Evolutionary conservation across 37 sponge, comb jelly and placozoan species (phyloP).

Genomic region (Theonella swinhoei): DNA sequence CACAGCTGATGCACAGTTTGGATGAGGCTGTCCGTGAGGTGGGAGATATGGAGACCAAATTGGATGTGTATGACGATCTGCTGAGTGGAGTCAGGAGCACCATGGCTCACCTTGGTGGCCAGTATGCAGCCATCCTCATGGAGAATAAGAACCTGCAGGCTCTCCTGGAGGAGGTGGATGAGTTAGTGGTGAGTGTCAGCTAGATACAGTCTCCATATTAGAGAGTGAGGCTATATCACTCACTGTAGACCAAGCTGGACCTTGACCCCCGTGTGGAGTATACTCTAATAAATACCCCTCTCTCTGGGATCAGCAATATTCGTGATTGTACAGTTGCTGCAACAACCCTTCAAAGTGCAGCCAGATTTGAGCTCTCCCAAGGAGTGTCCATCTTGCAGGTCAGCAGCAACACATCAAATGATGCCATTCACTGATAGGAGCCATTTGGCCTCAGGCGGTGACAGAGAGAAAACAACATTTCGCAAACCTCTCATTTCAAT

Average conservation of each 20-base stretch:
- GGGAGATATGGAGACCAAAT: slow-evolving; percentile 50
- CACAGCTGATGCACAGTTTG: slow-evolving; percentile 57
- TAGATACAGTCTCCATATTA: not conserved
- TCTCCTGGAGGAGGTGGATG: slow-evolving; percentile 61
- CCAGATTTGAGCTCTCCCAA: slow-evolving; percentile 37
- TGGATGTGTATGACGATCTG: slow-evolving; percentile 65
- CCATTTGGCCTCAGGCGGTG: slow-evolving; percentile 47
- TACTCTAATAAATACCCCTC: slow-evolving; percentile 18
- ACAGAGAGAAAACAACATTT: slow-evolving; percentile 52
- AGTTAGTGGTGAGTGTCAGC: slow-evolving; percentile 64
- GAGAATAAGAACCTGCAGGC: slow-evolving; percentile 73
- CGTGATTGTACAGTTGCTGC: slow-evolving; percentile 65
- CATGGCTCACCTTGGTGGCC: slow-evolving; percentile 58
- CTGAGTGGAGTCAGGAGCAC: slow-evolving; percentile 59
- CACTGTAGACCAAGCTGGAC: slow-evolving; percentile 68
- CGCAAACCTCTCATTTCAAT: slow-evolving; percentile 32
- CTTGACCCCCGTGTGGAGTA: slow-evolving; percentile 51
- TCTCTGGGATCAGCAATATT: slow-evolving; percentile 21
- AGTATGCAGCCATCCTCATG: slow-evolving; percentile 62
- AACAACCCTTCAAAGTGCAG: slow-evolving; percentile 34
- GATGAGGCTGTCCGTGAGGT: slow-evolving; percentile 73
- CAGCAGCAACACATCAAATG: too few species aligned
- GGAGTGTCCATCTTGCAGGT: slow-evolving; percentile 49
- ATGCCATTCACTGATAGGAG: too few species aligned
- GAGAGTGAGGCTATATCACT: not conserved